phyloP scores from a whole-genome alignment of 2,888 invertebrate species.

The Eupithecia tripunctaria region DNA sequence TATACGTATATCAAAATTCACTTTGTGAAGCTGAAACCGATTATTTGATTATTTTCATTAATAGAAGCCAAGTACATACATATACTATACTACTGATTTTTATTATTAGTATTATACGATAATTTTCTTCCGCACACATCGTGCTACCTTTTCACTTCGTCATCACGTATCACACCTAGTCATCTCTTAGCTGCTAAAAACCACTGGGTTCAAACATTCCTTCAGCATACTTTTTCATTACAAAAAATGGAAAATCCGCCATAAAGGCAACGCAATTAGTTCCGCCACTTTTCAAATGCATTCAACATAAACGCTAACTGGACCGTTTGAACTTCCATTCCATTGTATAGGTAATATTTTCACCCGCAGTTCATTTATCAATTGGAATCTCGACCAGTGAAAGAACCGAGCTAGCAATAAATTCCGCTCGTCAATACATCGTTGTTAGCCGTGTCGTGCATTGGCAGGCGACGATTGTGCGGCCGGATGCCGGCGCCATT shows the following conservation, averaged over 20 bases:
- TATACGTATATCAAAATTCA: background rate
- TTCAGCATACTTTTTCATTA: background rate
- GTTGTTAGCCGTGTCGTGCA: constrained; percentile 41
- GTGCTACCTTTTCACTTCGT: no score
- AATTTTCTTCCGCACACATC: background rate
- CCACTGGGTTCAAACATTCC: background rate
- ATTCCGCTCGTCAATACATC: constrained; percentile 42
- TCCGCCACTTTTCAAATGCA: background rate
- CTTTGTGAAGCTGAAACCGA: background rate
- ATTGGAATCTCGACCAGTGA: constrained; percentile 28
- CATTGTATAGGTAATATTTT: constrained; percentile 13
- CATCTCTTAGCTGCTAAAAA: no score
- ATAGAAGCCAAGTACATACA: background rate
- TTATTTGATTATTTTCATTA: background rate
- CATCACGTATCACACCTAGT: no score
- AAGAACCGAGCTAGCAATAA: constrained; percentile 36
- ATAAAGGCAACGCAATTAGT: constrained; percentile 5
- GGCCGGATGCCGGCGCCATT: constrained; percentile 75
- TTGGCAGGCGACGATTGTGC: constrained; percentile 63
- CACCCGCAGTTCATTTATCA: constrained; percentile 26
- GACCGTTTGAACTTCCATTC: background rate
- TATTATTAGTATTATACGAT: background rate
- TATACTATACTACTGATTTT: background rate
- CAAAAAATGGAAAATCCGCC: background rate
- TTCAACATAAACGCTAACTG: constrained; percentile 10